Evolutionary conservation across 2,888 invertebrate genomes (phyloP), one percentile per base, ranked within the genome.

Genomic region (Phyllotreta striolata): DNA sequence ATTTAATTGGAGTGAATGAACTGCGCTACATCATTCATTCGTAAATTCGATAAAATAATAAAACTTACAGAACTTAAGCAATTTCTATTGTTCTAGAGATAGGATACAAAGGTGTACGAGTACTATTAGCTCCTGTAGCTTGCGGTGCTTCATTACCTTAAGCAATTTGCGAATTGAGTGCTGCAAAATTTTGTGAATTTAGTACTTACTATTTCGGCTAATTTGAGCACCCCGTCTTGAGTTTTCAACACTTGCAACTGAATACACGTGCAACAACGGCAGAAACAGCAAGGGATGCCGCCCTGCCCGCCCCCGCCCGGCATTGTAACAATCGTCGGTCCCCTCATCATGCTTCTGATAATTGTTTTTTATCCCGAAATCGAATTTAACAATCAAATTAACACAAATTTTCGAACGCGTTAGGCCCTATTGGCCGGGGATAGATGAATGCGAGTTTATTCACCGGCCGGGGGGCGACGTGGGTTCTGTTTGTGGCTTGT

Each of bases 211-310:
- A 91, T 85, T 86, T 94, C 91, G 66, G 87, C 83, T 1, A 93
- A 76, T 82, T 93, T 94, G 52, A 92, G 82, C 35, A 91, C 78
- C 12, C 94, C 94, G 40, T 89, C 87, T 69, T 88, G 85, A 0
- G 90, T 87, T 47, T 87, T 88, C 9, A 93, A 81, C 78, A 93
- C 92, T 44, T 88, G 88, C 57, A 93, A 85, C 79, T 93, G 89
- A 61, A 94, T 82, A 77, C 93, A 93, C 12, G 91, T 89, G 76
- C 91, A 93, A 75, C 93, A 89, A 64, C 88, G 83, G 76, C 90
- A 91, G 77, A 91, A 91, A 76, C 92, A 88, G 74, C 87, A 87
- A 65, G 89, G 83, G 54, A 91, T 89, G 43, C 84, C 73, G 49
- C 65, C 52, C 6, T 55, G 47, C 10, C 68, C 66, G 41, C 55